Conservation (phyloP, 2,113 vertebrate species). For the Leucopsar rothschildi region DNA sequence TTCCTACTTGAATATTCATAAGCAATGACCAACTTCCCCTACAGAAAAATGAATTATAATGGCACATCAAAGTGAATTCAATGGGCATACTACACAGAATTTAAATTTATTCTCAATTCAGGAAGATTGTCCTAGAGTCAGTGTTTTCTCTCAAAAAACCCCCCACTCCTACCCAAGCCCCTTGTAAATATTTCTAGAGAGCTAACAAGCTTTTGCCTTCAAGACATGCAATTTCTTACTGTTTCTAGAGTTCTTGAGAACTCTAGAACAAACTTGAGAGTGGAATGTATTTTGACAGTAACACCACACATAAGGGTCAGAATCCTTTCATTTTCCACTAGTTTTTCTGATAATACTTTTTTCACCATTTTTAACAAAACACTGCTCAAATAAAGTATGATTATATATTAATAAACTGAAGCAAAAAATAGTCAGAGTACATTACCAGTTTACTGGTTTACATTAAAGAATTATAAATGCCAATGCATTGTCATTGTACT, state of each 20-base stretch:
- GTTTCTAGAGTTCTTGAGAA: constrained; percentile 35
- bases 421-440: background rate
- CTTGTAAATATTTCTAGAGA: constrained; percentile 61
- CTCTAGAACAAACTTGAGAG: background rate
- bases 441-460: background rate
- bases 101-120: constrained; percentile 44
- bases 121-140: constrained; percentile 9
- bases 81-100: background rate
- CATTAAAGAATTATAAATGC: background rate
- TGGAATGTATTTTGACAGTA: constrained; percentile 2
- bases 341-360: constrained; percentile 26
- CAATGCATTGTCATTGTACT: background rate
- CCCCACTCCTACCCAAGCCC: background rate
- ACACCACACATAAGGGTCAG: constrained; percentile 25
- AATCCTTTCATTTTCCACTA: constrained; percentile 44
- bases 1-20: constrained; percentile 12
- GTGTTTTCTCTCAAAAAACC: background rate
- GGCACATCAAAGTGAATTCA: constrained; percentile 12
- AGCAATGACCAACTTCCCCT: background rate
- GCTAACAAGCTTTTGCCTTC: constrained; percentile 53
- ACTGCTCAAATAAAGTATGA: background rate
- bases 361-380: constrained; percentile 34
- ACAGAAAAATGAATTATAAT: constrained; percentile 29
- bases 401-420: background rate
- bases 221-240: constrained; percentile 45